phyloP scores from a whole-genome alignment of 2,113 vertebrate genomes.

The Dipodomys spectabilis region DNA sequence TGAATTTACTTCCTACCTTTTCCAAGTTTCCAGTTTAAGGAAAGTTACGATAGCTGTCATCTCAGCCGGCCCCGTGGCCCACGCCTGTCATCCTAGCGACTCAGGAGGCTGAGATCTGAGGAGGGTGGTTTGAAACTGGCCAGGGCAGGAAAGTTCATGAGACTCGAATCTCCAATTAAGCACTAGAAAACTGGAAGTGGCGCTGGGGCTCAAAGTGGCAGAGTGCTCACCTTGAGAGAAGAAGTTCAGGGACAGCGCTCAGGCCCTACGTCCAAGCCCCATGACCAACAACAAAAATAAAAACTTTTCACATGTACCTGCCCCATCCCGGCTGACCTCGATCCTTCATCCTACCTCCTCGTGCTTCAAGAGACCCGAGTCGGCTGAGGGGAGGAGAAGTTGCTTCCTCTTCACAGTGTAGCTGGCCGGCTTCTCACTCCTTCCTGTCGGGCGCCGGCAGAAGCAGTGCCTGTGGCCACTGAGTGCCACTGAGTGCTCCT shows the following conservation, averaged over 20 bases:
- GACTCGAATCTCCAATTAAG: too few species aligned
- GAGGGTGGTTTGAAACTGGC: too few species aligned
- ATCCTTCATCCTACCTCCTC: slow-evolving; percentile 72
- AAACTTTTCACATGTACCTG: too few species aligned
- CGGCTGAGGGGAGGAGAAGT: slow-evolving; percentile 56
- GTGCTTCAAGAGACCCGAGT: background rate
- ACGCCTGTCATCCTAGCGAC: too few species aligned
- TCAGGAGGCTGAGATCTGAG: too few species aligned
- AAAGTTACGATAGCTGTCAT: background rate
- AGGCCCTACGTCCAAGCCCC: too few species aligned
- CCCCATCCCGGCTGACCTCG: fast-evolving
- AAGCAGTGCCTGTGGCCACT: background rate
- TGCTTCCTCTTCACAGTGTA: slow-evolving; percentile 44
- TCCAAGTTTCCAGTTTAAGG: background rate
- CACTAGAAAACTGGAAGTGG: too few species aligned
- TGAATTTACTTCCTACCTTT: background rate
- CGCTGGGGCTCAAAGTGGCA: too few species aligned
- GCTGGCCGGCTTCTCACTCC: slow-evolving; percentile 69
- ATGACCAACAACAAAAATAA: too few species aligned
- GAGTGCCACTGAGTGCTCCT: background rate
- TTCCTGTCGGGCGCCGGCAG: slow-evolving; percentile 61
- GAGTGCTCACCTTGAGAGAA: too few species aligned
- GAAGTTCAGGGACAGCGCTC: too few species aligned
- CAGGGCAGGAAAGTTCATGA: too few species aligned
- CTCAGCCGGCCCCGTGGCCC: background rate